Base-by-base conservation (phyloP, 2,113 vertebrate genomes). In the Perccottus glenii region DNA sequence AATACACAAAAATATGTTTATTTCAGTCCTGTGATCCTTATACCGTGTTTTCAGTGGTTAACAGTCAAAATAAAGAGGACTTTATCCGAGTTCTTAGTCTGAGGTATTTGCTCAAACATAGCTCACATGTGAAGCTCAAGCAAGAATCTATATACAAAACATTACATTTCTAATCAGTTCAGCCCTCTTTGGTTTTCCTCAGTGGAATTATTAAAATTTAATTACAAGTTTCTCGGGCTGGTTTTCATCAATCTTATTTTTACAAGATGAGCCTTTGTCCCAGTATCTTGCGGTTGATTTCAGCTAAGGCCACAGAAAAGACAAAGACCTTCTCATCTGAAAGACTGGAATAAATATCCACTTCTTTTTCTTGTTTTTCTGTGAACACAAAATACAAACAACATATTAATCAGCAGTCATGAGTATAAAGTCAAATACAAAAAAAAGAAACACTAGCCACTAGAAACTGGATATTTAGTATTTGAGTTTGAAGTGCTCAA, bases 251-350 rank as follows among this genome's bases (percentile, higher is more conserved):
- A 6, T 5, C 0, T 92, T 93, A 33, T 0, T 8, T 32, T 75
- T 89, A 93, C 49, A 98, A 90, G 86, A 99, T 97, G 73, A 99
- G 96, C 90, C 94, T 95, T 72, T 99, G 98, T 80, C 96, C 97
- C 90, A 99, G 94, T 87, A 99, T 99, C 94, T 98, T 99, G 80
- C 98, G 95, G 93, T 99, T 99, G 92, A 99, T 99, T 92, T 99
- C 98, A 59, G 98, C 98, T 92, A 99, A 92, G 53, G 98, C 97
- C 85, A 99, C 97, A 12, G 97, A 99, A 90, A 99, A 99, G 76
- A 98, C 96, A 67, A 99, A 98, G 52, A 97, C 98, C 87, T 97
- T 98, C 89, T 99, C 98, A 66, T 99, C 98, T 42, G 98, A 99
- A 59, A 99, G 96, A 81, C 95, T 94, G 81, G 98, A 97, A 67